A percentile compares a stretch with the other conserved stretches of the same genome.
Evolutionary conservation across 2,113 vertebrate genomes (phyloP).

Genomic region (Mormyrus lacerda): DNA sequence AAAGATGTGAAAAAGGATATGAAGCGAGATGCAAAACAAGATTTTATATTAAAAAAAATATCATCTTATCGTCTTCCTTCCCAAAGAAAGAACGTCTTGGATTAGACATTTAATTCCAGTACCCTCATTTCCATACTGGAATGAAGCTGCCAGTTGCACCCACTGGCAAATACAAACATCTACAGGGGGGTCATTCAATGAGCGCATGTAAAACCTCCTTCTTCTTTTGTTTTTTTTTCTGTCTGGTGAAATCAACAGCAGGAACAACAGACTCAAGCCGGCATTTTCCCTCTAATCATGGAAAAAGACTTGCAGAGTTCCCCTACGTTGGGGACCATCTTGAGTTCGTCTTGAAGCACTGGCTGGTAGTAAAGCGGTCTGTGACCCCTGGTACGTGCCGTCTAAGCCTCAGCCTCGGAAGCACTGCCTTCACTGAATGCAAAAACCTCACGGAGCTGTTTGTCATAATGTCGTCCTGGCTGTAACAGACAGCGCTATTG

Average conservation of each 20-base stretch:
- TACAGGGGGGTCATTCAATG: conserved; percentile 94
- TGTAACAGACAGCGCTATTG: conserved; percentile 94
- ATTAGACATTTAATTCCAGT: conserved; percentile 64
- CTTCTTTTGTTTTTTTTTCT: conserved; percentile 19
- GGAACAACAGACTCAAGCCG: conserved; percentile 92
- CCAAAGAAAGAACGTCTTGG: conserved; percentile 47
- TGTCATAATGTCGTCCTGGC: conserved; percentile 97
- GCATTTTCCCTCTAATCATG: conserved; percentile 56
- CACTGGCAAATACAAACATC: conserved; percentile 75
- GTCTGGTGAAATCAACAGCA: conserved; percentile 95
- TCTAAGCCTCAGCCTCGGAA: conserved; percentile 33
- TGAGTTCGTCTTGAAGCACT: conserved; percentile 62
- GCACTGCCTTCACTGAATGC: conserved; percentile 51
- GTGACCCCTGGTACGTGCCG: conserved; percentile 46
- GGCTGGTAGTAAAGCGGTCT: conserved; percentile 67
- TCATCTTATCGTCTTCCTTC: conserved; percentile 38
- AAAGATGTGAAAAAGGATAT: background rate
- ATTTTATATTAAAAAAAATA: conserved; percentile 5
- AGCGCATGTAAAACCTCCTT: conserved; percentile 89
- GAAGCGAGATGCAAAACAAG: conserved; percentile 22
- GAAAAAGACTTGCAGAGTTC: conserved; percentile 59
- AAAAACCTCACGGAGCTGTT: conserved; percentile 45
- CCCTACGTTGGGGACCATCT: conserved; percentile 43
- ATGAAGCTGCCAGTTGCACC: conserved; percentile 45
- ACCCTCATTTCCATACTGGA: conserved; percentile 21